Percentiles rank a stretch among this genome's conserved stretches.
These are phyloP conservation scores for Pyrrhia umbra DNA, from an alignment of 2,888 invertebrate genomes.

Conservation along the genomic window DNA sequence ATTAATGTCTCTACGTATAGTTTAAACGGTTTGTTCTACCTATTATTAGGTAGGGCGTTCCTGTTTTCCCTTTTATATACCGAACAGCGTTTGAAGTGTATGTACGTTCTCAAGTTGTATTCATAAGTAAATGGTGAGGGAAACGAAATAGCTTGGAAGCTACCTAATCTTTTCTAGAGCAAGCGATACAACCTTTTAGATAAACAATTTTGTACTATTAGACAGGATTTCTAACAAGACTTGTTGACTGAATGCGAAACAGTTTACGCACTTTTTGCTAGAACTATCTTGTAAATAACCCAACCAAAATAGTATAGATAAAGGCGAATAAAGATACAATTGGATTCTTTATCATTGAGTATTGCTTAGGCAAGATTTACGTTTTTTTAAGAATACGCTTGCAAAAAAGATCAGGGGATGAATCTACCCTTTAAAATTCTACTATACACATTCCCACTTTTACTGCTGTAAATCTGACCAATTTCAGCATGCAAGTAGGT, in stretches of 20 bases:
- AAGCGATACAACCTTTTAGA: neutral
- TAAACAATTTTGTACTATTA: neutral
- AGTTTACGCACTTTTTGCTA: too few species aligned
- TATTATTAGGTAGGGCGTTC: conserved; percentile 81
- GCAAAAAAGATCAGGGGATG: too few species aligned
- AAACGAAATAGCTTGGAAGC: neutral
- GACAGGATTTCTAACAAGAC: neutral
- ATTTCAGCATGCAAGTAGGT: neutral
- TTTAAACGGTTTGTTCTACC: conserved; percentile 81
- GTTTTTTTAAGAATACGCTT: too few species aligned
- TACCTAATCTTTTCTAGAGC: neutral
- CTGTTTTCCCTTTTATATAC: conserved; percentile 65
- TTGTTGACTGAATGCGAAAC: neutral
- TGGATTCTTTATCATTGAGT: too few species aligned
- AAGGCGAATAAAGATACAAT: too few species aligned
- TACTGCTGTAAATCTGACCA: too few species aligned
- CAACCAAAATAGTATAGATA: too few species aligned
- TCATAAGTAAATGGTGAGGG: conserved; percentile 16
- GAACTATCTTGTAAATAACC: too few species aligned
- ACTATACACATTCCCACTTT: too few species aligned
- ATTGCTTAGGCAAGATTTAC: too few species aligned
- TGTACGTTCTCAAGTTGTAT: conserved; percentile 1
- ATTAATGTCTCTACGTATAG: conserved; percentile 81
- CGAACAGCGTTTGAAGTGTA: conserved; percentile 24
- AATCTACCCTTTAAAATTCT: too few species aligned